A percentile compares a stretch with the other conserved stretches of the same genome.
phyloP scores from a whole-genome alignment of 2,797 vertebrate genomes.

The Molossus alvarezi region DNA sequence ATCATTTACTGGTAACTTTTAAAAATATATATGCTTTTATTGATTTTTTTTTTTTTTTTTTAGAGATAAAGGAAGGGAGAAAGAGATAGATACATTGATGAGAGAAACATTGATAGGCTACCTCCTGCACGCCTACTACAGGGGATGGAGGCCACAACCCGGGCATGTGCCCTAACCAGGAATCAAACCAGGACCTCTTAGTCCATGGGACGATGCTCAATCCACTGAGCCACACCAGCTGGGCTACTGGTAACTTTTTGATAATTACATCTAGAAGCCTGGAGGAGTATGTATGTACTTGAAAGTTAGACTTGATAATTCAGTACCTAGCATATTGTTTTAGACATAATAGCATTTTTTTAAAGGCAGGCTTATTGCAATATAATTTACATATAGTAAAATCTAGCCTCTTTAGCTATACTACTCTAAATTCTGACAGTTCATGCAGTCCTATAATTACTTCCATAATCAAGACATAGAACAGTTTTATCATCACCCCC shows the following conservation, averaged over 20 bases:
- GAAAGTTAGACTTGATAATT: slow-evolving; percentile 53
- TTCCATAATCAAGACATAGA: not conserved
- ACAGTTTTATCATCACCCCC: not conserved
- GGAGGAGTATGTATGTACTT: not conserved
- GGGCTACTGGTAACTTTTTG: slow-evolving; percentile 29
- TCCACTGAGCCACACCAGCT: too few relatives aligned
- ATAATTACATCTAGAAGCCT: slow-evolving; percentile 28
- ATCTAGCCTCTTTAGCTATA: not conserved
- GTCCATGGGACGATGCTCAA: too few relatives aligned
- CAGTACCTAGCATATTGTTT: not conserved
- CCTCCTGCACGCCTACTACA: too few relatives aligned
- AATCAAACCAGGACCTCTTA: too few relatives aligned
- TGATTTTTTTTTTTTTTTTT: too few relatives aligned
- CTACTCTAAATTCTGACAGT: not conserved
- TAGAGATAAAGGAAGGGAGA: too few relatives aligned
- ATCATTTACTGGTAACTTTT: not conserved
- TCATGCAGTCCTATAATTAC: not conserved
- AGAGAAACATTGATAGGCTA: too few relatives aligned
- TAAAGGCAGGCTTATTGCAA: not conserved
- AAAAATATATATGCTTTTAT: too few relatives aligned
- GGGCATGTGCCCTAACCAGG: too few relatives aligned
- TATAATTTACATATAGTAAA: slow-evolving; percentile 40
- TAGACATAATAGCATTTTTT: slow-evolving; percentile 22
- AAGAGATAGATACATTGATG: too few relatives aligned
- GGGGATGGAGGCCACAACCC: too few relatives aligned